A percentile compares a stretch with the other conserved stretches of the same genome.
Evolutionary conservation across 2,113 vertebrate genomes (phyloP).

Genomic region (Siniperca knerii): DNA sequence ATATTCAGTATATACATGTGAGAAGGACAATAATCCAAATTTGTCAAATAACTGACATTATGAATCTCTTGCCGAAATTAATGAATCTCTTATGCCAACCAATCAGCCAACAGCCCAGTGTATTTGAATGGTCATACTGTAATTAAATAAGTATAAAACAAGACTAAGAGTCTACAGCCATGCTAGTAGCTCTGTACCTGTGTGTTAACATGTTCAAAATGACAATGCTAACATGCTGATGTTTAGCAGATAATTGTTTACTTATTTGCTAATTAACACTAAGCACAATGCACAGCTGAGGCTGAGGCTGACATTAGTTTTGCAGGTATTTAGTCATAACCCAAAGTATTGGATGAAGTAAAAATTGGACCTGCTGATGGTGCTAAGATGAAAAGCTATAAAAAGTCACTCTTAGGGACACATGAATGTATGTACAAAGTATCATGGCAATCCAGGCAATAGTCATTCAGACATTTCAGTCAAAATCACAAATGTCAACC

Average conservation of each 20-base stretch:
- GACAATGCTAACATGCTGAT: neutral
- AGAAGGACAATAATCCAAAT: neutral
- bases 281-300: neutral
- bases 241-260: neutral
- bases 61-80: neutral
- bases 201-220: neutral
- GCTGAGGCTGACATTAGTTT: neutral
- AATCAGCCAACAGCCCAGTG: neutral
- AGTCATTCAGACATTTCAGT: too few species aligned
- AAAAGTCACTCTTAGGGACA: too few species aligned
- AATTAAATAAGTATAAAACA: neutral
- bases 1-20: neutral
- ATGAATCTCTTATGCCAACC: neutral
- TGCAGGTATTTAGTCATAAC: neutral
- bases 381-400: neutral
- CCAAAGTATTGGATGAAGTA: neutral
- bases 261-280: neutral
- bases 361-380: neutral
- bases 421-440: too few species aligned
- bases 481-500: too few species aligned
- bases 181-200: neutral
- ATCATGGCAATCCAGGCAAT: too few species aligned
- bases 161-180: neutral
- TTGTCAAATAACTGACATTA: neutral
- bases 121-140: neutral